Percentiles rank a stretch among this genome's conserved stretches.
Evolutionary conservation across 2,888 invertebrate genomes (phyloP).

Genomic region (Calameuta pallipes): DNA sequence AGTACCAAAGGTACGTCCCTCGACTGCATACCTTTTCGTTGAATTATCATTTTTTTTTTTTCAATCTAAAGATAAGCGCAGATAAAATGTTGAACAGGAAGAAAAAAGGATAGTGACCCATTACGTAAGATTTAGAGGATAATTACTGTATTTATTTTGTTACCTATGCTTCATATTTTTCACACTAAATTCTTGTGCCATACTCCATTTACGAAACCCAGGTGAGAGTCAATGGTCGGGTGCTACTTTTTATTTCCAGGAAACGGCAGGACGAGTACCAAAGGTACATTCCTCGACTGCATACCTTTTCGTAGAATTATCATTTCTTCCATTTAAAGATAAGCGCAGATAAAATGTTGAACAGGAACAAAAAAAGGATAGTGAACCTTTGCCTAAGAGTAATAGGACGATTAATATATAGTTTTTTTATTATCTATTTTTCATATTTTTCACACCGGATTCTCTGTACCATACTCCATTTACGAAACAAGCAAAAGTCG

Average conservation of each 20-base stretch:
- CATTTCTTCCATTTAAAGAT: neutral
- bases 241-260: neutral
- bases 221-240: no score
- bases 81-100: neutral
- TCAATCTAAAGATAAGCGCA: neutral
- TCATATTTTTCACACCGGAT: neutral
- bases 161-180: no score
- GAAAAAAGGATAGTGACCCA: neutral
- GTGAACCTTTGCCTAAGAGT: neutral
- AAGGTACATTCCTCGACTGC: neutral
- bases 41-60: neutral
- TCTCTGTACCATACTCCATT: neutral
- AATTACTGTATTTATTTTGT: no score
- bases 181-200: no score
- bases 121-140: neutral
- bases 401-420: no score
- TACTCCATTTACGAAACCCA: no score
- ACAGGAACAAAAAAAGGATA: neutral
- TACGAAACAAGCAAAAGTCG: neutral
- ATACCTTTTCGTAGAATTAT: neutral
- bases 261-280: neutral
- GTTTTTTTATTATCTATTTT: no score
- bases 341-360: neutral
- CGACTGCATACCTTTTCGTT: neutral
- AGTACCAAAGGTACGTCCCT: neutral